These are phyloP conservation scores for Drosophila lini DNA, from an alignment of 1,140 invertebrate species.

Conservation along the genomic window DNA sequence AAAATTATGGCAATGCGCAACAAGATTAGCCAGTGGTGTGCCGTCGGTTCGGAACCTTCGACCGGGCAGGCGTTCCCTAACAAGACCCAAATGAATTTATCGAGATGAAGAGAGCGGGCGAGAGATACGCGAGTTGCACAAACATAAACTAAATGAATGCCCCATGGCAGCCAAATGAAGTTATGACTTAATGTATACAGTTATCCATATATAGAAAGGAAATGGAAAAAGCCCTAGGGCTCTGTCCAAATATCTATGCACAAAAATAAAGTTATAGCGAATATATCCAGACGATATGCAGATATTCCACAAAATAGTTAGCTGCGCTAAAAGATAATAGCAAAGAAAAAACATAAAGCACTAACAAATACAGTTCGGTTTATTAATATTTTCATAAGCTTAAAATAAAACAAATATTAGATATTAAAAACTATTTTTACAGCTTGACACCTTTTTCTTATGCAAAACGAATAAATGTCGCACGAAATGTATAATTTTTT, in stretches of 20 bases:
- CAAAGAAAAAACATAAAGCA: not conserved
- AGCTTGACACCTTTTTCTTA: not conserved
- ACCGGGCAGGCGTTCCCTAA: conserved; percentile 25
- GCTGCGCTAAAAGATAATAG: not conserved
- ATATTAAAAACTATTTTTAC: not conserved
- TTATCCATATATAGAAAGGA: conserved; percentile 1
- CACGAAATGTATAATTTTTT: conserved; percentile 5
- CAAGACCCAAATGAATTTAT: conserved; percentile 61
- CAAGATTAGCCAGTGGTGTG: conserved; percentile 73
- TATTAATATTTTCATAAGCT: not conserved
- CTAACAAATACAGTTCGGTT: not conserved
- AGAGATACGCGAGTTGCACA: conserved; percentile 34
- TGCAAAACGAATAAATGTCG: conserved; percentile 16
- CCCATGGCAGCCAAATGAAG: conserved; percentile 66
- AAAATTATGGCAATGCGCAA: conserved; percentile 83
- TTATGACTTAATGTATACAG: conserved; percentile 75
- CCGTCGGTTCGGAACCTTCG: conserved; percentile 6
- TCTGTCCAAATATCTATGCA: conserved; percentile 7
- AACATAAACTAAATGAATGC: conserved; percentile 72
- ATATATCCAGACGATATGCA: conserved; percentile 7
- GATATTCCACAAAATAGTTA: not conserved
- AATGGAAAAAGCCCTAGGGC: not conserved
- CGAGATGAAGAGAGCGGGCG: conserved; percentile 35
- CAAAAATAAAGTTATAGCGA: conserved; percentile 18
- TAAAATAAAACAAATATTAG: not conserved